phyloP scores from a whole-genome alignment of 2,113 vertebrate species.

The Ochotona princeps region DNA sequence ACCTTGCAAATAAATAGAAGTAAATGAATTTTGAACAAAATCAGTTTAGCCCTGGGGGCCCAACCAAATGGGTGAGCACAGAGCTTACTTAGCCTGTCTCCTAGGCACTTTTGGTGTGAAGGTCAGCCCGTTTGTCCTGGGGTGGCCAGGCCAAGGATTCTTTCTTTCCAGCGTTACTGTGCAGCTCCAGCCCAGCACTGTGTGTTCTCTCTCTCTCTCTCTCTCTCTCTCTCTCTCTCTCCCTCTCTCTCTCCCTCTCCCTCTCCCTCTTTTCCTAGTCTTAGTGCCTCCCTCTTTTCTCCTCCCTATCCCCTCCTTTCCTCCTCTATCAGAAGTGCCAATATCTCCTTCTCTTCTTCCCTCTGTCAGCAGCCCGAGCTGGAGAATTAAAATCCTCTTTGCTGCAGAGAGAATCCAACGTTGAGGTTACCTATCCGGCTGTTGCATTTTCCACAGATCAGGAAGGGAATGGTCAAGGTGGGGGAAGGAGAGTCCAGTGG shows the following conservation, averaged over 20 bases:
- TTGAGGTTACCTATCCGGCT: conserved; percentile 33
- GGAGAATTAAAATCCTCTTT: conserved; percentile 62
- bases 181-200: background rate
- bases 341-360: conserved; percentile 36
- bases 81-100: background rate
- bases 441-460: conserved; percentile 33
- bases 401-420: conserved; percentile 29
- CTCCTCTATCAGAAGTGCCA: conserved; percentile 29
- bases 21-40: too few relatives aligned
- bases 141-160: background rate
- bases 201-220: background rate
- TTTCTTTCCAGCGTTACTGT: background rate
- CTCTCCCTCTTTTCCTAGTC: background rate
- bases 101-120: background rate
- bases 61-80: background rate
- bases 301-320: background rate
- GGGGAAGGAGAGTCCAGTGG: conserved; percentile 8
- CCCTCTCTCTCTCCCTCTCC: background rate
- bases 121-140: background rate
- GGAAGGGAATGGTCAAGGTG: conserved; percentile 45
- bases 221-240: too few relatives aligned
- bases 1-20: too few relatives aligned
- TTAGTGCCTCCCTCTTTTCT: background rate
- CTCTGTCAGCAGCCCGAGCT: background rate
- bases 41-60: too few relatives aligned